Evolutionary conservation across 2,797 vertebrate species (phyloP), one percentile per base, ranked within the genome.

Genomic region (Pachyuromys duprasi): DNA sequence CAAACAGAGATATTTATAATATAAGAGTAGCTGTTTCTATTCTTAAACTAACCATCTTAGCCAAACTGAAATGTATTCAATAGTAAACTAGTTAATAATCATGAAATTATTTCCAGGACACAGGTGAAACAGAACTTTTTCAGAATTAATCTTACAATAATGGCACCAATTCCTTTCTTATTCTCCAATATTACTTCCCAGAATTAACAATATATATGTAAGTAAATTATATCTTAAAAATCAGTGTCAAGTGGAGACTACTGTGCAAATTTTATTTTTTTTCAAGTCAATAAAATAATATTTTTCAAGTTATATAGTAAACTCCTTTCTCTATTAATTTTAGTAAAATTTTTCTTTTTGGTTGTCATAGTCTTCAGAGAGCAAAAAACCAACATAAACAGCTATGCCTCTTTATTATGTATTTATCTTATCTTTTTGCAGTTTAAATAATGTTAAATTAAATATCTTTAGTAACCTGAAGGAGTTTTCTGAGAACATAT

Each of bases 401-500:
- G 1, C 0, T 26, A 36, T 60, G 72, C 76, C 74, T 87, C 70
- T 55, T 94, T 86, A 89, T 94, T 89, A 26, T 26, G 28, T 33
- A 70, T 53, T 62, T 83, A 42, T 3, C 2, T 57, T 49, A 1
- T 65, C 20, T 78, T 14, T 89, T 90, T 89, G 62, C 33, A 33
- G 8, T 87, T 86, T 15, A 90, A 90, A 82, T n/a, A n/a, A n/a
- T n/a, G 11, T 31, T 55, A 36, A 20, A 62, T 17, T 62, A 75
- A 89, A 82, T 36, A 49, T 63, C 17, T n/a, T 86, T 90, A 84
- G 36, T 74, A 72, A 89, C 26, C 84, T 90, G n/a, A 26, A 94
- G 17, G 39, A 69, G 78, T 82, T 80, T 4, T 94, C 53, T 63
- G 3, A 91, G 57, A 69, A 67, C 49, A 65, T 18, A 75, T 62